phyloP scores from a whole-genome alignment of 2,888 invertebrate species.

The Lochmaea capreae region DNA sequence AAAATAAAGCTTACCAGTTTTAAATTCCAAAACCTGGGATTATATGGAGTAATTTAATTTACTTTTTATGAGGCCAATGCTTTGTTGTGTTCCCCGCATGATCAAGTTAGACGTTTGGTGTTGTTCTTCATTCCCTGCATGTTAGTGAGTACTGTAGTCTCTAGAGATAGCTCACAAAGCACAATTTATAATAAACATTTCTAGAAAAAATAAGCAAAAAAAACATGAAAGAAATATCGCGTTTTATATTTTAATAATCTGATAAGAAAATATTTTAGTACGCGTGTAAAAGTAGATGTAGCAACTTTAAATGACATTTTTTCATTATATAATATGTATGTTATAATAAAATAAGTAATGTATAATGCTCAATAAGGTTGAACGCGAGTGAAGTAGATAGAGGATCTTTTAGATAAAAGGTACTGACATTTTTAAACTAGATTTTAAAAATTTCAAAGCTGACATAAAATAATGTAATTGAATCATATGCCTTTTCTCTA shows the following conservation, averaged over 20 bases:
- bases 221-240: slow-evolving; percentile 55
- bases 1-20: slow-evolving; percentile 39
- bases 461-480: background rate
- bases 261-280: slow-evolving; percentile 64
- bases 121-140: slow-evolving; percentile 56
- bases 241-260: slow-evolving; percentile 64
- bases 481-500: slow-evolving; percentile 1
- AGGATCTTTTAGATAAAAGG: slow-evolving; percentile 19
- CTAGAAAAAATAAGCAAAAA: slow-evolving; percentile 54
- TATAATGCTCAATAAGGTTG: slow-evolving; percentile 58
- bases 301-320: slow-evolving; percentile 58
- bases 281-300: slow-evolving; percentile 61
- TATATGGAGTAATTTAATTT: slow-evolving; percentile 8
- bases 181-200: slow-evolving; percentile 57
- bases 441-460: background rate
- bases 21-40: background rate
- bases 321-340: slow-evolving; percentile 48
- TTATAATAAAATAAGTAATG: slow-evolving; percentile 46
- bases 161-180: slow-evolving; percentile 62
- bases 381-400: slow-evolving; percentile 42
- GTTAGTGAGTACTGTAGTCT: slow-evolving; percentile 64
- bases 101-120: slow-evolving; percentile 55
- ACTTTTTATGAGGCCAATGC: slow-evolving; percentile 48
- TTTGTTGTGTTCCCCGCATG: slow-evolving; percentile 60
- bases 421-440: background rate